phyloP scores from a whole-genome alignment of 2,797 vertebrate species.

The Crax fasciolata region DNA sequence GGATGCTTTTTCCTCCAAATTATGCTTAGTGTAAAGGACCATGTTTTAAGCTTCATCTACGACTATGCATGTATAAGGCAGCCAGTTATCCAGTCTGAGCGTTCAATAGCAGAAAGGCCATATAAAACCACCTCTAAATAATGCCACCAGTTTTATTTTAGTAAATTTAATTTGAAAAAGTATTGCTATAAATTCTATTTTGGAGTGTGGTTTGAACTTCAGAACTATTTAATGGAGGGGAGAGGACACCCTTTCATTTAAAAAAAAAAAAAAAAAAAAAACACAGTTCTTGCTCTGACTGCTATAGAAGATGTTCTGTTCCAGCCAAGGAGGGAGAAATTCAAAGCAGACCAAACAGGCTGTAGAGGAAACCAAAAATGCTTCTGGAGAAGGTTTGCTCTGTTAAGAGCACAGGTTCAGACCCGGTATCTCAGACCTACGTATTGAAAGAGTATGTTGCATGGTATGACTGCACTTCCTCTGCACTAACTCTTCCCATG shows the following conservation, averaged over 20 bases:
- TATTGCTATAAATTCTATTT: background rate
- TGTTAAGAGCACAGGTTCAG: background rate
- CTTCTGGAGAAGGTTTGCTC: background rate
- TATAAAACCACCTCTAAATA: constrained; percentile 34
- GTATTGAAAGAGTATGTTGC: background rate
- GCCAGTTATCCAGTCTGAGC: constrained; percentile 44
- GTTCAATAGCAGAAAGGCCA: constrained; percentile 20
- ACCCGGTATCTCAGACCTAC: background rate
- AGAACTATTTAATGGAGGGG: background rate
- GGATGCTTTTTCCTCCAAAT: constrained; percentile 76
- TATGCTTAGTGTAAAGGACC: constrained; percentile 62
- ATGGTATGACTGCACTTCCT: background rate
- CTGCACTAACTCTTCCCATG: background rate
- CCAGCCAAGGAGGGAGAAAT: background rate
- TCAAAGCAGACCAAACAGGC: background rate
- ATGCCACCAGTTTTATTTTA: constrained; percentile 3
- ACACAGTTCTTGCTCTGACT: background rate
- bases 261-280: background rate
- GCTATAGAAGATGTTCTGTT: background rate
- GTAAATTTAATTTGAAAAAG: background rate
- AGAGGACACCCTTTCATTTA: fast-evolving
- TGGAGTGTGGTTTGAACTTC: background rate
- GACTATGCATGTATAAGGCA: constrained; percentile 44
- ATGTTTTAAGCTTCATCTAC: constrained; percentile 70
- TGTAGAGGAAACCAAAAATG: background rate